These are phyloP conservation scores for Cheirogaleus medius DNA, from an alignment of 2,113 vertebrate genomes.

Conservation along the genomic window DNA sequence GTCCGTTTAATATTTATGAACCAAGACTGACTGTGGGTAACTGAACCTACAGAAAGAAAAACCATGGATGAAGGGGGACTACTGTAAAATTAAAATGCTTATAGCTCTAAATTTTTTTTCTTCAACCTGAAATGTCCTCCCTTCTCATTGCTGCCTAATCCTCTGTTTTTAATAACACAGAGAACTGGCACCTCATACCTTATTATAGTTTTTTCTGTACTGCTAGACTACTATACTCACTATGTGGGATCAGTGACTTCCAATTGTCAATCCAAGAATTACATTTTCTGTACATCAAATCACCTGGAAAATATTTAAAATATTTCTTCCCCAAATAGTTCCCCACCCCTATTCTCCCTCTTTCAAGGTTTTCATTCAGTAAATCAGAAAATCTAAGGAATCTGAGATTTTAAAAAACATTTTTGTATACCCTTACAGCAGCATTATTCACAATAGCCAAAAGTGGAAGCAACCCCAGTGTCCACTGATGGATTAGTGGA, in stretches of 20 bases:
- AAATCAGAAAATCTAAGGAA: conserved; percentile 25
- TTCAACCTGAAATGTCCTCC: background rate
- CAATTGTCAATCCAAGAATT: background rate
- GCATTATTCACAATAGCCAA: background rate
- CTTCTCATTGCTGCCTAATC: background rate
- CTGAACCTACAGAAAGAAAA: background rate
- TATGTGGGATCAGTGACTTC: background rate
- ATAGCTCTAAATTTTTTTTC: background rate
- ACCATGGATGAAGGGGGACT: background rate
- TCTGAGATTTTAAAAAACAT: background rate
- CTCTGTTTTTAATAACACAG: background rate
- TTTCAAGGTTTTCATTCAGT: conserved; percentile 20
- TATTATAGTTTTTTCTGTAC: background rate
- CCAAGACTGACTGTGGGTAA: background rate
- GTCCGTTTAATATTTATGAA: background rate
- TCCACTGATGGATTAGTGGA: background rate
- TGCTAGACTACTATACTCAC: background rate
- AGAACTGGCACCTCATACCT: background rate
- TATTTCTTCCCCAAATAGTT: background rate
- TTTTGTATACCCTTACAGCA: background rate
- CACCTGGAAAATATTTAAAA: background rate
- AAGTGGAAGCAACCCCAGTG: background rate
- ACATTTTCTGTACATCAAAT: background rate
- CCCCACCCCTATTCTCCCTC: background rate
- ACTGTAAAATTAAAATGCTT: background rate